Base-by-base conservation (phyloP, 2,113 vertebrate genomes). In the Epinephelus lanceolatus region DNA sequence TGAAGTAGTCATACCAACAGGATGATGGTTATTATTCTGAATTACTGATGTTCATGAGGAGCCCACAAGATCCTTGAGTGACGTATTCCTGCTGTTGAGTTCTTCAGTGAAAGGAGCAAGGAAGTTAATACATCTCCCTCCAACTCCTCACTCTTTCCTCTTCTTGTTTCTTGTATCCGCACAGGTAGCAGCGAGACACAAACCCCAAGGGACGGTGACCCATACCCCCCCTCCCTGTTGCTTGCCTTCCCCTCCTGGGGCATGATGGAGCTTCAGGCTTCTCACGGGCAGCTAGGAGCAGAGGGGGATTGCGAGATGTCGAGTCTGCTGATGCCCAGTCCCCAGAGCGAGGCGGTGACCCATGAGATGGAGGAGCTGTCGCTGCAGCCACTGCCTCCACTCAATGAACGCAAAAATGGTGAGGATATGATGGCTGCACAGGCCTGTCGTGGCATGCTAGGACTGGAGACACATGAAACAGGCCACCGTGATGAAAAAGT, bases 361-460 rank as follows among this genome's bases (percentile, higher is more conserved):
- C 97, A 99, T 0, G 98, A 99, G 87, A 93, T 99, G 86, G 96
- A 98, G 91, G 98, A 98, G 62, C 96, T 99, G 88, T 96, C 98
- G 0, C 87, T 99, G 90, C 98, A 99, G 92, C 93, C 97, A 87
- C 94, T 99, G 52, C 98, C 97, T 6, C 96, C 98, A 0, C 97
- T 99, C 86, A 97, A 96, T 0, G 98, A 99, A 89, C 96, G 98
- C 85, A 99, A 96, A 94, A 99, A 98, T 19, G 98, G 98, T 99
- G 89, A 97, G 97, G 62, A 52, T 8, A 15, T 14, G 8, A 18
- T 25, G 42, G 47, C 47, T n/a, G 17, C 8, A 18, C 49, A 25
- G 13, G 18, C 42, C 15, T 53, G 25, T 71, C 13, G 15, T 6
- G 30, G 33, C 15, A 18, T 9, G 33, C 25, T 10, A 3, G n/a